Evolutionary conservation across 30 jellyfish, hydroid and myxozoan genomes (phyloP), one percentile per base, ranked within the genome.

Genomic region (Aurelia coerulea): DNA sequence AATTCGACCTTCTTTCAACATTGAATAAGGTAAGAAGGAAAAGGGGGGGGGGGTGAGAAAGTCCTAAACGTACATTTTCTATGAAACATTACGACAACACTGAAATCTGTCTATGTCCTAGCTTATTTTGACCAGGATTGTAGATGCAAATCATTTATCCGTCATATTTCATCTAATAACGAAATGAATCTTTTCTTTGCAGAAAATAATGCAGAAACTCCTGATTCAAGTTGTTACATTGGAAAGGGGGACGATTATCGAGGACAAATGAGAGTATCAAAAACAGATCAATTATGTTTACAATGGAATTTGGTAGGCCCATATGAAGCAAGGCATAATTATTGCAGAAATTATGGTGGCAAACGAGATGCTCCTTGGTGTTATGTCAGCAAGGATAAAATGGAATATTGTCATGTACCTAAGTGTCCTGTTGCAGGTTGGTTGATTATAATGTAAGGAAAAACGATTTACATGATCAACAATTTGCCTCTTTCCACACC

Each of bases 341-440:
- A 91, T 60, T 91, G 97, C 69, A 80, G 97, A 65, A 91, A 83
- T 35, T 91, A 76, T 42, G 93, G 86, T 0, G 92, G 92, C 41
- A 66, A 74, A 34, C 73, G 64, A 73, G 90, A 69, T 42, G 96
- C 91, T 2, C 98, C 98, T 17, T 92, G 94, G 96, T 87, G 98
- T 83, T 81, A 18, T 60, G 77, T 67, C 0, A 16, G 74, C 29
- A 67, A 64, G 68, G 83, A 78, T 3, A 74, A 56, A 46, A 78
- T 34, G 78, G 97, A 91, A 84, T 68, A 84, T 35, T 91, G 97
- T 73, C 91, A 84, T 66, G 67, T 91, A 6, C 96, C 96, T 7
- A 74, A 85, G 42, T 91, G 97, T 59, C 73, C 50, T 66, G 73
- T 63, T 50, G 49, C 78, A 39, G 95, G 97, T 90, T 42, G 15